Conservation (phyloP, 53 echinoderm and acorn worm species). For the Zoroaster sp. region DNA sequence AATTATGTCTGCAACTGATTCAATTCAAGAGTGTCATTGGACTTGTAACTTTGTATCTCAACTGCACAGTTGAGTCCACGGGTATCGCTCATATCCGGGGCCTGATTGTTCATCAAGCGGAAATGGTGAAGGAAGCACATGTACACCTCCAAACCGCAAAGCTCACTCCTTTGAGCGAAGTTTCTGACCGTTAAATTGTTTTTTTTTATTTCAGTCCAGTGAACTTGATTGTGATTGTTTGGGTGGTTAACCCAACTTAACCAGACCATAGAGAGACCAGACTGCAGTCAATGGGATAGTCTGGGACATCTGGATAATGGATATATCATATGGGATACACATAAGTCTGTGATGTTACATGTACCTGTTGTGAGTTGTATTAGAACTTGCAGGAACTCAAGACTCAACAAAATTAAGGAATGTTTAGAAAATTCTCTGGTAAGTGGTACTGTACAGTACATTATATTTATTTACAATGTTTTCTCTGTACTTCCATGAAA, state of each 20-base stretch:
- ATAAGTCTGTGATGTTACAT: not conserved
- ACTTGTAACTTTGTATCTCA: no score
- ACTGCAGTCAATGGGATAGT: not conserved
- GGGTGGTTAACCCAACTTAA: not conserved
- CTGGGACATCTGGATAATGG: not conserved
- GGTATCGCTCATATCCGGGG: no score
- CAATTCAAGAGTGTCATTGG: no score
- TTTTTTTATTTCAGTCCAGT: conserved; percentile 1
- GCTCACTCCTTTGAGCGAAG: not conserved
- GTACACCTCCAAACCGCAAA: not conserved
- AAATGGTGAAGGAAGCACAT: not conserved
- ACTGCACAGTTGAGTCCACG: no score
- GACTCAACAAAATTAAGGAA: not conserved
- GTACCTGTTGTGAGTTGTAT: conserved; percentile 11
- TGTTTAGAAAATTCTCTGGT: no score
- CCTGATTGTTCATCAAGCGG: no score
- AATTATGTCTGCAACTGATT: no score
- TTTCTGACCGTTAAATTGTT: not conserved
- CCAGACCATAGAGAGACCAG: not conserved
- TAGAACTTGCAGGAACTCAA: not conserved
- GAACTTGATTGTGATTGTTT: not conserved
- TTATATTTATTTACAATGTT: no score
- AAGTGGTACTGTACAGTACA: no score
- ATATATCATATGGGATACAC: no score
- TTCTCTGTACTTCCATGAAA: no score